Base-by-base conservation (phyloP, 2,797 vertebrate species). In the Gymnothorax javanicus region DNA sequence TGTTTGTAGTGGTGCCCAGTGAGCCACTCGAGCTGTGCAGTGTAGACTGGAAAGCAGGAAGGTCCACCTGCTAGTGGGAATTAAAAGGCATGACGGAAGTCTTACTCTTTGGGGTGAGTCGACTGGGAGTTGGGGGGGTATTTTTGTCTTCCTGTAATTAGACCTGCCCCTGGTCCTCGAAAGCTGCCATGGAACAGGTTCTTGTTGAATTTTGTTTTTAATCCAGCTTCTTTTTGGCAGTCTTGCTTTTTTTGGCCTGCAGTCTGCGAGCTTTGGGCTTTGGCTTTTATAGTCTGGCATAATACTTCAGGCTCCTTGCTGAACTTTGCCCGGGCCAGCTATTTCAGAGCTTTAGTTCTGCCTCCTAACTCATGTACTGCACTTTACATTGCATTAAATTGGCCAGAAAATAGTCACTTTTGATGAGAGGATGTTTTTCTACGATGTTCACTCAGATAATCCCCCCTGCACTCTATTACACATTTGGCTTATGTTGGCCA, bases 41-140 rank as follows among this genome's bases (percentile, higher is more conserved):
- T 56, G 1, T 6, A 20, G 20, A 56, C 52, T 25, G 79, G 8
- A 33, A 33, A 73, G 69, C 25, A 11, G 13, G 82, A 85, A 89
- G 17, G 85, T 82, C 69, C 90, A 91, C 88, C 88, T 92, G 90
- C 89, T 91, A 86, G 83, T 88, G 84, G 82, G 58, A 57, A 83
- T 90, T 88, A 87, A 88, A 87, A 71, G 2, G 33, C 86, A 83
- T 88, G 87, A 89, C 87, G 87, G 87, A 87, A 86, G 86, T 84
- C 84, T 75, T 86, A 75, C 84, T 20, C 57, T 85, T 56, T 75
- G n/a, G 75, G n/a, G 83, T 82, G 83, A 90, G 86, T 88, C 85
- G 60, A 85, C 64, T 62, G 87, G 62, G 73, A 82, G 87, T 52
- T n/a, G 43, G 84, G 11, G 33, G 50, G 56, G 84, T 86, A 85